phyloP scores from a whole-genome alignment of 2,113 vertebrate genomes.

The Polypterus bichir region DNA sequence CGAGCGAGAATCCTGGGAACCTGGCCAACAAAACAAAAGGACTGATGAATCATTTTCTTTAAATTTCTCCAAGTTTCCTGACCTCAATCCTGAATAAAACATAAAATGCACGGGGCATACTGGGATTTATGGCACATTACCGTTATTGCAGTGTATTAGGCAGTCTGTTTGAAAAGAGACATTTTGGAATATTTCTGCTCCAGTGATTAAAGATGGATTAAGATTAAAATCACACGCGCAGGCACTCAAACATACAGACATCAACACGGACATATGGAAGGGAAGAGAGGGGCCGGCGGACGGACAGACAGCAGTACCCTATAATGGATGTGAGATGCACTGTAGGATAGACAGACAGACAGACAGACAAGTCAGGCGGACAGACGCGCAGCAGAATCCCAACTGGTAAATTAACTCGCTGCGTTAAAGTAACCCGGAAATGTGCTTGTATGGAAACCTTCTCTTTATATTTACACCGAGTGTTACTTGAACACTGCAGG shows the following conservation, averaged over 20 bases:
- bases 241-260: slow-evolving; percentile 60
- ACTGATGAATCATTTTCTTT: slow-evolving; percentile 83
- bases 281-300: slow-evolving; percentile 27
- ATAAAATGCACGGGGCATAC: slow-evolving; percentile 66
- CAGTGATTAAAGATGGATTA: slow-evolving; percentile 75
- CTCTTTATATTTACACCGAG: no score
- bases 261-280: slow-evolving; percentile 18
- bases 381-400: neutral
- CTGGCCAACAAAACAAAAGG: slow-evolving; percentile 73
- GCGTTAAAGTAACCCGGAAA: no score
- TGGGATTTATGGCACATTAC: slow-evolving; percentile 72
- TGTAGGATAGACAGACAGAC: slow-evolving; percentile 47
- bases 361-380: neutral
- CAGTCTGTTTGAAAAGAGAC: slow-evolving; percentile 64
- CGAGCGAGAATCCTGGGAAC: slow-evolving; percentile 72
- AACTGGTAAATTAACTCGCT: no score
- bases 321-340: slow-evolving; percentile 5
- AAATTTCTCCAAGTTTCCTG: slow-evolving; percentile 79
- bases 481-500: no score
- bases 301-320: slow-evolving; percentile 36
- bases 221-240: slow-evolving; percentile 70
- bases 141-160: slow-evolving; percentile 68
- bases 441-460: no score
- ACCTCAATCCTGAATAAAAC: slow-evolving; percentile 70
- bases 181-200: slow-evolving; percentile 70